Percentiles rank a stretch among this genome's conserved stretches.
Conservation (phyloP, 2,113 vertebrate species). For the Tachysurus fulvidraco region DNA sequence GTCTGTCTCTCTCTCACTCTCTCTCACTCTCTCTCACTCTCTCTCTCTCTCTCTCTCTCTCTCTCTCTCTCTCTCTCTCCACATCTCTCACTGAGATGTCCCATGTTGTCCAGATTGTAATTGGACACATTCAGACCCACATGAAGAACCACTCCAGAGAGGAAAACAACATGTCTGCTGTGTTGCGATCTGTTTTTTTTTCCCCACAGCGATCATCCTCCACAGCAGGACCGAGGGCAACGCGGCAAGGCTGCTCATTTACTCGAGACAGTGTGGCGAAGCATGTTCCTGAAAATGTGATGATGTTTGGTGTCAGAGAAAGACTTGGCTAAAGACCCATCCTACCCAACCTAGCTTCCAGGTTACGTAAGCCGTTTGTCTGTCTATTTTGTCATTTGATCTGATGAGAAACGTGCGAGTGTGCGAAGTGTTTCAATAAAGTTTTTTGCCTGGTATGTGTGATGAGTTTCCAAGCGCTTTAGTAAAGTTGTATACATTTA, state of each 20-base stretch:
- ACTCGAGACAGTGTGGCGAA: no score
- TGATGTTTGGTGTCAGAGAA: background rate
- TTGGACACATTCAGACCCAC: background rate
- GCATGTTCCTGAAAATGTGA: background rate
- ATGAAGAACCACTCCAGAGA: background rate
- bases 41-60: background rate
- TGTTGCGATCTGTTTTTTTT: no score
- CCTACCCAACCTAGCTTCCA: no score
- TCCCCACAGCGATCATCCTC: background rate
- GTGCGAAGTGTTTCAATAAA: no score
- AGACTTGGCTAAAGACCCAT: no score
- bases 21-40: background rate
- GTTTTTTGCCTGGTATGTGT: no score
- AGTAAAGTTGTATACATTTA: no score
- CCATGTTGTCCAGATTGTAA: background rate
- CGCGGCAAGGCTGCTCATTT: background rate
- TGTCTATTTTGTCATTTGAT: background rate
- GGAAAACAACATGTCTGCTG: background rate
- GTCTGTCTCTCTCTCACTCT: background rate
- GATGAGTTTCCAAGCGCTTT: no score
- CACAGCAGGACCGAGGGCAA: background rate
- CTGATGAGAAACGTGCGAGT: background rate
- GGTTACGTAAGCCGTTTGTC: background rate
- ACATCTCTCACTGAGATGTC: background rate
- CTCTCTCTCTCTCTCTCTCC: background rate